Conservation (phyloP, 2,888 invertebrate species). For the Maniola hyperantus region DNA sequence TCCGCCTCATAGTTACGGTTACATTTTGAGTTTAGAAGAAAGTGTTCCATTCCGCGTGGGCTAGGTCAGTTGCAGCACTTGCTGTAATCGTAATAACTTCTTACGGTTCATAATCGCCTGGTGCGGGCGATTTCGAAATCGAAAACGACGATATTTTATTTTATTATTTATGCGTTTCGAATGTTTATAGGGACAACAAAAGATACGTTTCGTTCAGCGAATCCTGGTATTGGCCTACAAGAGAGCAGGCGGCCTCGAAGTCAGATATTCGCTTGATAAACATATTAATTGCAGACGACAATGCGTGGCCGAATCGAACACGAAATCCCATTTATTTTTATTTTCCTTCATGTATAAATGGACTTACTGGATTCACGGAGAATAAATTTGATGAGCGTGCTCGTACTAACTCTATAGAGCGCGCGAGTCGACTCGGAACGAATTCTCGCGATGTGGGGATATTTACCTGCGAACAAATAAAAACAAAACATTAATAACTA, state of each 20-base stretch:
- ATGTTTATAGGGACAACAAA: slow-evolving; percentile 33
- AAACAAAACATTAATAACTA: slow-evolving; percentile 47
- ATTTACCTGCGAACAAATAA: slow-evolving; percentile 55
- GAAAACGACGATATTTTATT: slow-evolving; percentile 20
- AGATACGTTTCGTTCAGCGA: slow-evolving; percentile 29
- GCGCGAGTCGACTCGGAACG: slow-evolving; percentile 21
- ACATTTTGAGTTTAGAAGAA: slow-evolving; percentile 81
- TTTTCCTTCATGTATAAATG: slow-evolving; percentile 10
- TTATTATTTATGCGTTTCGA: slow-evolving; percentile 28
- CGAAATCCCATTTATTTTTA: slow-evolving; percentile 16
- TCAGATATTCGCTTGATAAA: slow-evolving; percentile 54
- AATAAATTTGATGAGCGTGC: slow-evolving; percentile 7
- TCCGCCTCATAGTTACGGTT: slow-evolving; percentile 79
- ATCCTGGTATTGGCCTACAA: slow-evolving; percentile 50
- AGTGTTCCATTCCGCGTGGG: slow-evolving; percentile 67
- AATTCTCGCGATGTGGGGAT: slow-evolving; percentile 33
- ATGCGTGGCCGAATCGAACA: slow-evolving; percentile 32
- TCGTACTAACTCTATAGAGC: slow-evolving; percentile 3
- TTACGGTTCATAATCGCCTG: slow-evolving; percentile 30
- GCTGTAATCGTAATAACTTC: slow-evolving; percentile 22
- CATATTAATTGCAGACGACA: slow-evolving; percentile 56
- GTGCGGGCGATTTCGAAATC: slow-evolving; percentile 28
- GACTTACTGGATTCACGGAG: slow-evolving; percentile 15
- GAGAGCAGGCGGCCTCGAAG: slow-evolving; percentile 59
- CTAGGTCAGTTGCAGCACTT: slow-evolving; percentile 70